Evolutionary conservation across 2,113 vertebrate genomes (phyloP), one percentile per base, ranked within the genome.

Genomic region (Rissa tridactyla): DNA sequence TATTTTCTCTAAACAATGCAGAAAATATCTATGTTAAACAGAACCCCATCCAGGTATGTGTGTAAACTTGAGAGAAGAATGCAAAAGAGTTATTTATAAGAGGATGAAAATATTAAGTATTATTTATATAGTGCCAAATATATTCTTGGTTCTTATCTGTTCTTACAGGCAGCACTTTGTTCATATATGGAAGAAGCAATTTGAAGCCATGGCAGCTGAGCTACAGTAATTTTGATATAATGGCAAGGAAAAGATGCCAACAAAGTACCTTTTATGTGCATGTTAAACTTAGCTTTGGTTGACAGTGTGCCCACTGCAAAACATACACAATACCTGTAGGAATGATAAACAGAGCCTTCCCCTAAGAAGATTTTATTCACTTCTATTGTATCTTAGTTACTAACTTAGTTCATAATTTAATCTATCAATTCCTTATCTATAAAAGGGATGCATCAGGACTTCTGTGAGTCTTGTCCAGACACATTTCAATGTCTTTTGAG

Each of bases 241-340:
- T 91, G 84, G 81, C 81, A 89, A 85, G 83, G 89, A 95, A 94
- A 95, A 95, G 66, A 80, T 96, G 95, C 95, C 96, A 97, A 78
- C 58, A 61, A 92, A 89, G 54, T 80, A 85, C 49, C 81, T 96
- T 96, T 96, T 62, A 95, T 88, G 83, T 94, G 49, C 62, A n/a
- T 25, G 22, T 82, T 95, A 92, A 93, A 92, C 80, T 83, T 82
- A 89, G 91, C 86, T 97, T 95, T 92, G 89, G 81, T 96, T 97
- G 95, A 92, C 88, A 94, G 70, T 25, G 78, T 97, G 92, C 95
- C 97, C 92, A 94, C 54, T 79, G 95, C 91, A 94, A 97, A 96
- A 95, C 83, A 95, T 87, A 95, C 58, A 95, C 88, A 95, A 52
- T 91, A 92, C 42, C 77, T 96, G 42, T 72, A 94, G 83, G 83